A percentile compares a stretch with the other conserved stretches of the same genome.
Evolutionary conservation across 1,140 invertebrate species (phyloP).

Genomic region (Hyles euphorbiae): DNA sequence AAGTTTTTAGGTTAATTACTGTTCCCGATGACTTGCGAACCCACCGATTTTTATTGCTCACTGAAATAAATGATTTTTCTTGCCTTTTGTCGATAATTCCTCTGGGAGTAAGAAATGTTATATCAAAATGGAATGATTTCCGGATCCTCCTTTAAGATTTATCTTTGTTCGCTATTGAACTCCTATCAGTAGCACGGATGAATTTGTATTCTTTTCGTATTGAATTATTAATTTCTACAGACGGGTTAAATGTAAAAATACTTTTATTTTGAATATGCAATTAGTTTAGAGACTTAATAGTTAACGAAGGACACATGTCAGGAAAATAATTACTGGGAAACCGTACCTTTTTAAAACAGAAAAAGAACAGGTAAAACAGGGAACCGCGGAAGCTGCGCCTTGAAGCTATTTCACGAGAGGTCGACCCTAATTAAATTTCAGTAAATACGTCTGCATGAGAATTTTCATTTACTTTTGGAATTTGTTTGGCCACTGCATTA

Average conservation of each 20-base stretch:
- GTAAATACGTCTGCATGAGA: constrained; percentile 39
- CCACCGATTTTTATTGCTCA: constrained; percentile 19
- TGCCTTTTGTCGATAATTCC: neutral
- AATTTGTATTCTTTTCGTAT: too few species aligned
- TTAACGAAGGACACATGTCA: too few species aligned
- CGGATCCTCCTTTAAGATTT: too few species aligned
- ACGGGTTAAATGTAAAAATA: too few species aligned
- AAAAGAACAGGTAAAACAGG: constrained; percentile 14
- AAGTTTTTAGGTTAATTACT: constrained; percentile 29
- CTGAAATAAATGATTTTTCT: constrained; percentile 9
- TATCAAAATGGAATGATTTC: too few species aligned
- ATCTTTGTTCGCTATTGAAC: too few species aligned
- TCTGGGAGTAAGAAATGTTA: too few species aligned
- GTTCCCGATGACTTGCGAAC: constrained; percentile 19
- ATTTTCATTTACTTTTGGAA: constrained; percentile 38
- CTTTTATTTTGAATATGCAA: too few species aligned
- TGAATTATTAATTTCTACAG: too few species aligned
- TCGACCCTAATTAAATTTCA: constrained; percentile 46
- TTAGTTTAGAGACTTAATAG: too few species aligned
- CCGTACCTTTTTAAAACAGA: constrained; percentile 1
- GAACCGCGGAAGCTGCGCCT: constrained; percentile 2
- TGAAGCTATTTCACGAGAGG: constrained; percentile 7
- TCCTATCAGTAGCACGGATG: too few species aligned
- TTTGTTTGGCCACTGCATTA: constrained; percentile 36
- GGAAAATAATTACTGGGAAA: too few species aligned